A percentile compares a stretch with the other conserved stretches of the same genome.
phyloP scores from a whole-genome alignment of 2,113 vertebrate genomes.

The Cephalopterus ornatus region DNA sequence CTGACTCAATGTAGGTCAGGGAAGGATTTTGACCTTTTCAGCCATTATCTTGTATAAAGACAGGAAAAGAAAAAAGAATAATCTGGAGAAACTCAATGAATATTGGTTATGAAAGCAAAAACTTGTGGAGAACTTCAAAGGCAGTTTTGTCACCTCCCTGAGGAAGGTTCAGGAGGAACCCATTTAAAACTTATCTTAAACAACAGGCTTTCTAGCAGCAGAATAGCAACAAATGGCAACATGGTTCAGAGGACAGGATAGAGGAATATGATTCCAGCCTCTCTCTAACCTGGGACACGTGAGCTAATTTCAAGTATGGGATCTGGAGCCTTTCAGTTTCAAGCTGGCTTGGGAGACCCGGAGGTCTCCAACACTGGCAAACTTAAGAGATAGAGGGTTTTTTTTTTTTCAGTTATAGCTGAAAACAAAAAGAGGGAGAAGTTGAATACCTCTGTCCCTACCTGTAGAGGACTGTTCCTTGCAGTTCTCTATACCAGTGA shows the following conservation, averaged over 20 bases:
- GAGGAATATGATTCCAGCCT: background rate
- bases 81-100: background rate
- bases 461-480: background rate
- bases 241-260: background rate
- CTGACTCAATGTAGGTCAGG: background rate
- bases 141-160: background rate
- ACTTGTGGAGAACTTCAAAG: background rate
- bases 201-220: background rate
- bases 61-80: background rate
- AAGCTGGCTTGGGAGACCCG: background rate
- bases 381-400: fast-evolving
- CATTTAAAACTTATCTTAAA: background rate
- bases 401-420: background rate
- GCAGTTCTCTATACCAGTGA: background rate
- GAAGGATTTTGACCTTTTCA: background rate
- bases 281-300: background rate
- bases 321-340: background rate
- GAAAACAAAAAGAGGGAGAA: background rate
- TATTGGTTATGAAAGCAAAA: background rate
- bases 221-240: background rate
- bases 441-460: background rate
- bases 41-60: background rate
- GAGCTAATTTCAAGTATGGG: background rate
- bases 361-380: background rate
- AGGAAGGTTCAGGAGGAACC: background rate